phyloP scores from a whole-genome alignment of 2,888 invertebrate species.

The Nasonovia ribisnigri region DNA sequence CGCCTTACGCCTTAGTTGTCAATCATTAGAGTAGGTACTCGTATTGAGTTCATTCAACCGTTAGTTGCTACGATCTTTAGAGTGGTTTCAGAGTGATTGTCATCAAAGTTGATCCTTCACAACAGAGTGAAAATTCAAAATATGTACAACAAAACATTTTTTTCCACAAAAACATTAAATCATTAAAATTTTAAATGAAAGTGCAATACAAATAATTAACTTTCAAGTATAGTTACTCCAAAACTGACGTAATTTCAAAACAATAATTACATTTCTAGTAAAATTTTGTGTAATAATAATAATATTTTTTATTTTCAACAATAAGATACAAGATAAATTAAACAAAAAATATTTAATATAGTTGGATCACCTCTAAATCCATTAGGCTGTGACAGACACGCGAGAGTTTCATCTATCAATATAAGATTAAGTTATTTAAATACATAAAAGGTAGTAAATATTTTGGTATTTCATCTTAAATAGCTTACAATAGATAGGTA shows the following conservation, averaged over 20 bases:
- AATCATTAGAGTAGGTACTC: neutral
- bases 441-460: too few relatives aligned
- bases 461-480: too few relatives aligned
- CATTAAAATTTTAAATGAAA: neutral
- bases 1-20: neutral
- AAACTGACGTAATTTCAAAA: neutral
- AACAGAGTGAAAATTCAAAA: neutral
- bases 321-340: too few relatives aligned
- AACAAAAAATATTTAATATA: too few relatives aligned
- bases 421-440: too few relatives aligned
- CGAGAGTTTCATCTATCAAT: too few relatives aligned
- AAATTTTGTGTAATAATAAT: neutral
- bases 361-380: too few relatives aligned
- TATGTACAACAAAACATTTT: neutral
- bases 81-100: neutral
- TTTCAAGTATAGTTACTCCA: neutral
- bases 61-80: neutral
- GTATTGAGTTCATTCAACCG: neutral
- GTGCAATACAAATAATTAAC: neutral
- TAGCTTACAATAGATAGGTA: too few relatives aligned
- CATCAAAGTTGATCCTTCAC: neutral
- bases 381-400: too few relatives aligned
- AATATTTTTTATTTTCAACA: too few relatives aligned
- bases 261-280: neutral
- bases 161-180: neutral